Conservation (phyloP, 2,113 vertebrate genomes). For the Donacobius atricapilla region DNA sequence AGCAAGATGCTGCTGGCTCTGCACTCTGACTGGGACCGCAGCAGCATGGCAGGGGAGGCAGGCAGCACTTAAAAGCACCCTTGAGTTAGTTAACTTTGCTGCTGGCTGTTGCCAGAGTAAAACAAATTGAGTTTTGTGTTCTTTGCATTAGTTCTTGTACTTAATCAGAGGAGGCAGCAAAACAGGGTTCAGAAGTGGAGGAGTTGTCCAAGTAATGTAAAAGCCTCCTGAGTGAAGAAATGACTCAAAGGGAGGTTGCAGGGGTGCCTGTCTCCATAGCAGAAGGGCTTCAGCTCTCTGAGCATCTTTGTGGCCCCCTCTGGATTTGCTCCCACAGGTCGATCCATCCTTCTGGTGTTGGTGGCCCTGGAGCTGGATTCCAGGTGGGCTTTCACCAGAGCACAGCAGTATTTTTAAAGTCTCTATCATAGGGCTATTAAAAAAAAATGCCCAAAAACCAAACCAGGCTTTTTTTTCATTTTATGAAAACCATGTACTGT, state of each 20-base stretch:
- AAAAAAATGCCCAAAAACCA: background rate
- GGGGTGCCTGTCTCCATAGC: background rate
- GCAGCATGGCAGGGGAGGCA: background rate
- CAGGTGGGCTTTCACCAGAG: background rate
- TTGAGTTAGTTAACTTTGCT: background rate
- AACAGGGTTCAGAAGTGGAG: background rate
- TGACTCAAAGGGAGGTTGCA: background rate
- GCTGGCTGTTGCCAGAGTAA: background rate
- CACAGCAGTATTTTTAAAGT: background rate
- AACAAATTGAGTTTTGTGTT: background rate
- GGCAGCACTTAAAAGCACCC: background rate
- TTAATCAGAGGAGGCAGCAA: background rate
- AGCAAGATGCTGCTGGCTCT: background rate
- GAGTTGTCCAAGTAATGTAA: background rate
- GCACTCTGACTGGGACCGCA: background rate
- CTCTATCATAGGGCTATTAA: background rate
- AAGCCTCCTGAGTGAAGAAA: background rate
- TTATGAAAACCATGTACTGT: accelerated
- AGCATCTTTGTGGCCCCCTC: background rate
- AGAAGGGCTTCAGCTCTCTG: background rate
- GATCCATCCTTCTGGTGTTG: background rate
- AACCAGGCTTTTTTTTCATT: background rate
- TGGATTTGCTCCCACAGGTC: background rate
- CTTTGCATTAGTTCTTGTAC: background rate
- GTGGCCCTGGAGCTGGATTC: background rate